Base-by-base conservation (phyloP, 2,888 invertebrate genomes). In the Torymus tubicola region DNA sequence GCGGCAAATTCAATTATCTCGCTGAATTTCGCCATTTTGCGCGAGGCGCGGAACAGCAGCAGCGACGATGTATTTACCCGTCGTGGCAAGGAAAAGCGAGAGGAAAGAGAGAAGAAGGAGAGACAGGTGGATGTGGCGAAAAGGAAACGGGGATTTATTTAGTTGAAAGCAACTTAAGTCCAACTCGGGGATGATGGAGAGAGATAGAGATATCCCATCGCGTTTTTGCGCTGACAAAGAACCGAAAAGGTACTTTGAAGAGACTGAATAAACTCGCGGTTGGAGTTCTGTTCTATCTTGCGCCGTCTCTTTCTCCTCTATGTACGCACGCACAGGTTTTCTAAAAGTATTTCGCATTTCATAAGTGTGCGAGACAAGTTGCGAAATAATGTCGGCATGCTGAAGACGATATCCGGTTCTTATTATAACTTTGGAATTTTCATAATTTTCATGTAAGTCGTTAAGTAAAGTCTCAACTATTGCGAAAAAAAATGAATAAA, bases 1-100 rank as follows among this genome's bases (percentile, higher is more conserved):
- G 18, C 61, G 60, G 63, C 14, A 69, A 77, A 81, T 77, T 69
- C 78, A 74, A 78, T 81, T 81, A 78, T 78, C 74, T 74, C 65
- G 55, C 60, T 78, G 57, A 81, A 81, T 78, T 74, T 77, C 64
- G 57, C 65, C 73, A 73, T 77, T 77, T 73, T 78, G 58, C 14
- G 42, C 14, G 72, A n/a, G n/a, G 24, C 5, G 42, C 8, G 8
- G 1, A 21, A 2, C 21, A 21, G 1, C 21, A 21, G 21, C 21
- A 21, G 21, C 21, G 21, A 21, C 68, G 73, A 69, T 77, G 77
- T 76, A 64, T 71, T 81, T 77, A 77, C 64, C n/a, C 60, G 18
- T 24, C 57, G 18, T 2, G 55, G 13, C 18, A 21, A 18, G 16
- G n/a, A 21, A 21, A 14, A 42, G 18, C 53, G 10, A n/a, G 14